A percentile compares a stretch with the other conserved stretches of the same genome.
These are phyloP conservation scores for Tribolium madens DNA, from an alignment of 1,140 invertebrate species.

Conservation along the genomic window DNA sequence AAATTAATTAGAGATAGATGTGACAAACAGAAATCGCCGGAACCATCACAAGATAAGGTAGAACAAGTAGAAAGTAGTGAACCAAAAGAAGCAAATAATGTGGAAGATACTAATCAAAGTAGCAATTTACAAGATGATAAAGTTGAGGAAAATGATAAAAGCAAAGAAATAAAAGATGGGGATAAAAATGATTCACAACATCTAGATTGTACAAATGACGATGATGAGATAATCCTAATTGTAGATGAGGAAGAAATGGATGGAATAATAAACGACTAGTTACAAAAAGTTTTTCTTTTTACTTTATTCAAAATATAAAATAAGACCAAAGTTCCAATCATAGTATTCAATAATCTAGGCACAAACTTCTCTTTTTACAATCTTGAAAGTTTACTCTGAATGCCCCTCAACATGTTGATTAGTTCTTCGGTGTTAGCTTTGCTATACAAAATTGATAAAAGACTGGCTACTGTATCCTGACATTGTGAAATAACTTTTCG, in stretches of 20 bases:
- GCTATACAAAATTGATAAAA: slow-evolving; percentile 75
- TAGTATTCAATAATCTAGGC: slow-evolving; percentile 13
- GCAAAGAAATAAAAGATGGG: no score
- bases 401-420: slow-evolving; percentile 68
- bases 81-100: not conserved
- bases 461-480: slow-evolving; percentile 76
- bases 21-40: slow-evolving; percentile 31
- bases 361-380: slow-evolving; percentile 47
- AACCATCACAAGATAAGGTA: not conserved
- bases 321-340: not conserved
- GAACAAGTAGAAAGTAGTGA: not conserved
- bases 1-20: slow-evolving; percentile 39
- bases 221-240: slow-evolving; percentile 56
- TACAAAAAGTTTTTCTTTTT: slow-evolving; percentile 18
- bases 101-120: slow-evolving; percentile 21
- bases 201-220: slow-evolving; percentile 39
- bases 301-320: slow-evolving; percentile 9
- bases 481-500: slow-evolving; percentile 73
- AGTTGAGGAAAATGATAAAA: no score
- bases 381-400: slow-evolving; percentile 65
- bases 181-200: not conserved
- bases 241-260: slow-evolving; percentile 56
- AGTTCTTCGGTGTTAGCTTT: slow-evolving; percentile 73
- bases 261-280: slow-evolving; percentile 53
- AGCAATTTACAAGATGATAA: not conserved